Evolutionary conservation across 2,888 invertebrate genomes (phyloP), one percentile per base, ranked within the genome.

Genomic region (Baronia brevicornis): DNA sequence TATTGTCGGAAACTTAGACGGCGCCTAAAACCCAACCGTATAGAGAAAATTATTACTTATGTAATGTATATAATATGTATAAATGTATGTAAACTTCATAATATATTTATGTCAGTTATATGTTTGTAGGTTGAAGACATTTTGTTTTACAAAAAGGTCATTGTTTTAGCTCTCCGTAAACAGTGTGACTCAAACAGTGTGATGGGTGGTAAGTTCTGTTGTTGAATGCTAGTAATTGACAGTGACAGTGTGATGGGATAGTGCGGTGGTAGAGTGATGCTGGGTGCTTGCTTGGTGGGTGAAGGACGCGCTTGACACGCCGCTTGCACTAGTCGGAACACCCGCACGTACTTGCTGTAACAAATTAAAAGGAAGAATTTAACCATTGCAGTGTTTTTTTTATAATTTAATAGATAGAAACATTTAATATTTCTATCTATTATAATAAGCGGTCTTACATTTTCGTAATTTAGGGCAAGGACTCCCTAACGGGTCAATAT

Each of bases 211-310:
- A 4, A 17, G 6, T 13, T 30, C 24, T 17, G 28, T 59, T n/a
- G n/a, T n/a, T n/a, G n/a, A n/a, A n/a, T n/a, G 68, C 64, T 79
- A 84, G 71, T 84, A 84, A 62, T 78, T 84, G 41, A 84, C 84
- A 15, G 79, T 73, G 52, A 84, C 84, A 4, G 84, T 74, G 42
- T 79, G 84, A 52, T 82, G 84, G 6, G 74, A 54, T 33, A 80
- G 51, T 5, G 62, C 41, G n/a, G 66, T 46, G 36, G 58, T 57
- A 6, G 68, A 41, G 57, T 70, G 73, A 45, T 78, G 72, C 43
- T 58, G 65, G n/a, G 56, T 36, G 32, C 41, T 38, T 20, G 61
- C 43, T 1, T 64, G 37, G 55, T 70, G 71, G 1, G 64, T 51
- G 59, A 75, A 77, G 6, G 72, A 51, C 36, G 54, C 56, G 5